Base-by-base conservation (phyloP, 2,888 invertebrate species). In the Tigriopus californicus region DNA sequence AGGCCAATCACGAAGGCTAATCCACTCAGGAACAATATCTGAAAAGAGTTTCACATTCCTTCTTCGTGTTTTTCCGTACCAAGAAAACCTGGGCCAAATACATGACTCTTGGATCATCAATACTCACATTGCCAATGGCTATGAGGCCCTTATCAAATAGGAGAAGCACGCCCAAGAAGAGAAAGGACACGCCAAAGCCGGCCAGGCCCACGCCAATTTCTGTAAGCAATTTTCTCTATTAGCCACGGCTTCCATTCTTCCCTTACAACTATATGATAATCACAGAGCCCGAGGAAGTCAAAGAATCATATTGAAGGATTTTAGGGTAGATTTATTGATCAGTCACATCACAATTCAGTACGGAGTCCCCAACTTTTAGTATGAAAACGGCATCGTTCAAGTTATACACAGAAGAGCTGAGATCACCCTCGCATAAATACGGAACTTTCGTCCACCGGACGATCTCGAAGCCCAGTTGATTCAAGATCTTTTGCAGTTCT, bases 51-150 rank as follows among this genome's bases (percentile, higher is more conserved):
- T 64, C 13, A 54, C n/a, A n/a, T n/a, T n/a, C n/a, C n/a, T n/a
- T n/a, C n/a, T n/a, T n/a, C n/a, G n/a, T n/a, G n/a, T n/a, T n/a
- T n/a, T n/a, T n/a, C n/a, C n/a, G n/a, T n/a, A n/a, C n/a, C n/a
- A n/a, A n/a, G n/a, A n/a, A n/a, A n/a, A n/a, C n/a, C n/a, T n/a
- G n/a, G n/a, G n/a, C n/a, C n/a, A n/a, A n/a, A 8, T 33, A 33
- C 33, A 33, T 33, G 8, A 33, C 33, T 33, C n/a, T n/a, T 10
- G 12, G 10, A 8, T 11, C 13, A 60, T 60, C 22, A 56, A 12
- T 59, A 80, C 87, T 83, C 78, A 97, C 97, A 79, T 98, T 99
- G 70, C 98, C 98, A 71, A 98, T 90, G n/a, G 97, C 97, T 61
- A 98, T 75, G 61, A 98, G 75, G 58, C 97, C 97, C 73, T 91